Evolutionary conservation across 2,888 invertebrate species (phyloP), one percentile per base, ranked within the genome.

Genomic region (Aricia artaxerxes): DNA sequence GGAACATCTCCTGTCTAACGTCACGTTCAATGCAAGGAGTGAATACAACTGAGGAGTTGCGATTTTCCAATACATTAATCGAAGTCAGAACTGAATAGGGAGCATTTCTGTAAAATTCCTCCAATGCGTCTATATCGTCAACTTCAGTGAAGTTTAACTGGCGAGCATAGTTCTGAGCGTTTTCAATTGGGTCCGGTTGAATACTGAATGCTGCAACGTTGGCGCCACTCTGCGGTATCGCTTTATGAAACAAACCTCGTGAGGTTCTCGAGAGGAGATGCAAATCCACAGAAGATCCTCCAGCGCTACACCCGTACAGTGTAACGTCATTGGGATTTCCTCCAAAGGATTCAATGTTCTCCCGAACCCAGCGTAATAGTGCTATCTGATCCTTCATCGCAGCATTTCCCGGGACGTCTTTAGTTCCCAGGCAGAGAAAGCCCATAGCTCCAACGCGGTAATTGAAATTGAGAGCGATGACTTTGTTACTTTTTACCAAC

Each of bases 351-450:
- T 84, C 89, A 77, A 92, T 90, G 79, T 92, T 91, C 6, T 83
- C 83, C 69, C 88, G 84, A 0, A 84, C 82, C 84, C 84, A 85
- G 1, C 82, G 80, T 5, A 91, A 83, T 40, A 89, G 81, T 0
- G 89, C 87, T 1, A 92, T 85, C 82, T 90, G 90, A 79, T 92
- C 92, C 82, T 92, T 92, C 85, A 91, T 85, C 2, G 90, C 92
- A 35, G 91, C 92, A 78, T 92, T 91, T 1, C 92, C 92, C 0
- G 91, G 91, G 73, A 84, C 84, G 73, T 85, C 86, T 79, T 86
- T 82, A 16, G 91, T 91, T 0, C 91, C 91, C n/a, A 91, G 85
- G 81, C 89, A 90, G 31, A 91, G 82, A 61, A 90, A 90, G 0
- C 91, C 90, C 80, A 84, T 83, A 2, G 84, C 73, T 13, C 90